phyloP scores from a whole-genome alignment of 1,140 invertebrate species.

The Sycophila sp. region DNA sequence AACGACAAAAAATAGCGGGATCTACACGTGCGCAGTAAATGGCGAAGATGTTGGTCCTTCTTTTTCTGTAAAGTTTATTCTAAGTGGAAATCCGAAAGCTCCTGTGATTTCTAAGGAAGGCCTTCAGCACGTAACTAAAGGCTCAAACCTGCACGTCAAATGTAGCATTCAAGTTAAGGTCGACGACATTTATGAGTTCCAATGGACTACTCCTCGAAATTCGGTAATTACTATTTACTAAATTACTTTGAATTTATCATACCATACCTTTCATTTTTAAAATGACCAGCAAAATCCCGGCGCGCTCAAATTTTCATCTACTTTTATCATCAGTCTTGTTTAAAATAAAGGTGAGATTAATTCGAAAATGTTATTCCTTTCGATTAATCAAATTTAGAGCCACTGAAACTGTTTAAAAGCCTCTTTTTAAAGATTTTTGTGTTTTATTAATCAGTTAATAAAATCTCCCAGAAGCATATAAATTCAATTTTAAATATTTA shows the following conservation, averaged over 20 bases:
- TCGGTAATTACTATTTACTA: slow-evolving; percentile 37
- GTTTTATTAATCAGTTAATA: too few species aligned
- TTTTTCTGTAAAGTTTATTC: slow-evolving; percentile 27
- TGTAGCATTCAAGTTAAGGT: slow-evolving; percentile 41
- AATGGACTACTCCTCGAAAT: slow-evolving; percentile 46
- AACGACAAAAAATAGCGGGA: slow-evolving; percentile 57
- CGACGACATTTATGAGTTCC: slow-evolving; percentile 38
- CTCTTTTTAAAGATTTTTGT: not conserved
- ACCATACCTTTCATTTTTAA: too few species aligned
- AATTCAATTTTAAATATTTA: too few species aligned
- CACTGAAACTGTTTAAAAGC: too few species aligned
- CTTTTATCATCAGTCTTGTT: too few species aligned
- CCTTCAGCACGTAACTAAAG: slow-evolving; percentile 47
- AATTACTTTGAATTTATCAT: too few species aligned
- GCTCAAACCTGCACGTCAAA: slow-evolving; percentile 48
- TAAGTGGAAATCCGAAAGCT: slow-evolving; percentile 35
- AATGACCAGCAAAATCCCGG: not conserved
- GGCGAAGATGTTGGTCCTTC: not conserved
- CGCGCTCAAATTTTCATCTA: not conserved
- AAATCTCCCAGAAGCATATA: too few species aligned
- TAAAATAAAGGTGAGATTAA: too few species aligned
- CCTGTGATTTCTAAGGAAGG: slow-evolving; percentile 45
- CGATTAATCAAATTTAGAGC: too few species aligned
- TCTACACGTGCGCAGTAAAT: slow-evolving; percentile 64
- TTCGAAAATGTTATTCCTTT: too few species aligned